Evolutionary conservation across 2,797 vertebrate species (phyloP).

Genomic region (Poecilia gillii): DNA sequence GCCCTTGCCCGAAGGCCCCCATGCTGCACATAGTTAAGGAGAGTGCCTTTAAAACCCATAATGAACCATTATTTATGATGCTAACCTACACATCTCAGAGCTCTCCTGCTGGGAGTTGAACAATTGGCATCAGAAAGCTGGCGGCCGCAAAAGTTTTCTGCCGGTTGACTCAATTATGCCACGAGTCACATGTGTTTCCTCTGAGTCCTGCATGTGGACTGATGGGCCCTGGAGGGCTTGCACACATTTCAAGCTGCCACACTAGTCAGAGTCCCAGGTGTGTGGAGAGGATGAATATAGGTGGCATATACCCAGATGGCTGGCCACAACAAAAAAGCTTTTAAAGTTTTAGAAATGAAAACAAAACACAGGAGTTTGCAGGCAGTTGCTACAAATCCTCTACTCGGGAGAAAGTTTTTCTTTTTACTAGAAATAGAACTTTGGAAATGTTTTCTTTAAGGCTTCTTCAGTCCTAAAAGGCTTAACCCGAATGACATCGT

Average conservation of each 20-base stretch:
- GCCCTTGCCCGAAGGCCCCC: constrained; percentile 32
- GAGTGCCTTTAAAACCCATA: constrained; percentile 60
- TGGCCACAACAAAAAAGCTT: constrained; percentile 43
- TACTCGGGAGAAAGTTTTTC: not conserved
- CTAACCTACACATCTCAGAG: constrained; percentile 37
- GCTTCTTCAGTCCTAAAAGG: constrained; percentile 40
- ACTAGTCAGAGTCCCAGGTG: constrained; percentile 57
- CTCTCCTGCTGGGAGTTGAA: constrained; percentile 49
- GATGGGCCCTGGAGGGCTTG: constrained; percentile 65
- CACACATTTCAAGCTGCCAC: constrained; percentile 52
- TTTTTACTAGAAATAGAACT: constrained; percentile 2
- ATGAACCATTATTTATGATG: constrained; percentile 47
- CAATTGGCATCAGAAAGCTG: constrained; percentile 45
- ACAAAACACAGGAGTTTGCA: constrained; percentile 23
- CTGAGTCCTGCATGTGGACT: constrained; percentile 61
- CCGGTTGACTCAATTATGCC: constrained; percentile 74
- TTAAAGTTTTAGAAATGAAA: constrained; percentile 37
- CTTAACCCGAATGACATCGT: constrained; percentile 63
- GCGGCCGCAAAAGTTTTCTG: constrained; percentile 51
- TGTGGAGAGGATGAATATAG: constrained; percentile 49
- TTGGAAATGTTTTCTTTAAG: constrained; percentile 19
- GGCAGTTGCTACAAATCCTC: constrained; percentile 15
- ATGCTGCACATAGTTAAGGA: constrained; percentile 66
- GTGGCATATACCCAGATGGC: constrained; percentile 63
- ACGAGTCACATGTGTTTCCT: constrained; percentile 66